Evolutionary conservation across 1,140 invertebrate genomes (phyloP), one percentile per base, ranked within the genome.

Genomic region (Eueides isabella): DNA sequence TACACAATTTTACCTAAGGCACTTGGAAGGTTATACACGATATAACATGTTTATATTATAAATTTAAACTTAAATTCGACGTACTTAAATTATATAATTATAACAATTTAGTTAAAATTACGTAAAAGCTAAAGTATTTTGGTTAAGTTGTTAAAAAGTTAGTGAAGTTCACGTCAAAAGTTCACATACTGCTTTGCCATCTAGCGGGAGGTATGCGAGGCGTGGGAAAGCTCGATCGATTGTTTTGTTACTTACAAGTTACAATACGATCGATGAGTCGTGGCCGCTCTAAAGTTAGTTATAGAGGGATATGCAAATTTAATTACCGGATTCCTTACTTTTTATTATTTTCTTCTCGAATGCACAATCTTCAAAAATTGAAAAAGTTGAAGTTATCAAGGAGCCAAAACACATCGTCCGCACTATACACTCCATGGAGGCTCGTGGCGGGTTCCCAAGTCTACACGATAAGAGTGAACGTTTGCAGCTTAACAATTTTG

Each of bases 141-240:
- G 88, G 90, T 87, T 92, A 91, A 88, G 85, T 88, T 90, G 84
- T 84, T 88, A 84, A 76, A 82, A 91, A 92, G 85, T 90, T 83
- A 85, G 86, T 87, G 78, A 92, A 91, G 89, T 92, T 91, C 89
- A 92, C 86, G 90, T 92, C 90, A 92, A 92, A 92, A 92, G 89
- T 92, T 91, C 90, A 92, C 84, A 85, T 77, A 79, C 72, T 71
- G 64, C 73, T 67, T 26, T 78, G 85, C 86, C 90, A 90, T 91
- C 90, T 92, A 89, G 85, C 81, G 75, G 75, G 31, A 69, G 84
- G 87, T 72, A 92, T 86, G 87, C 72, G 79, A 78, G 83, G 72
- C 73, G 23, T 48, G 72, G 77, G 78, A 89, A 92, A 89, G 89
- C 87, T 90, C 89, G 70, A 83, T 89, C 82, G 79, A 87, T 86